phyloP scores from a whole-genome alignment of 2,888 invertebrate species.

The Ecliptopera silaceata region DNA sequence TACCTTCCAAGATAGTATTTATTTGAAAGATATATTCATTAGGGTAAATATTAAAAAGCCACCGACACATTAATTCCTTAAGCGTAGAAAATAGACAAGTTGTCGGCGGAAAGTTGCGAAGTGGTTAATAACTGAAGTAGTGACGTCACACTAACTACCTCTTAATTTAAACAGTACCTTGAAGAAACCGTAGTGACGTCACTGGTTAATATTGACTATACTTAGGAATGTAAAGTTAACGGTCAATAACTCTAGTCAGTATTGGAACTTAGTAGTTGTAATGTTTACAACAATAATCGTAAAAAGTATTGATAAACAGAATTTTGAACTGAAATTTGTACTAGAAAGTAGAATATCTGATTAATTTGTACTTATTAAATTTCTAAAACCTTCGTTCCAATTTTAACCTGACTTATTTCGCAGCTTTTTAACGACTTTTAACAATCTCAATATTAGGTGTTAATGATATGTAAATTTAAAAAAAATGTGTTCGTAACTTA shows the following conservation, averaged over 20 bases:
- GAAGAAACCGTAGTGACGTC: conserved; percentile 65
- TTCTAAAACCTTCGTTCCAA: conserved; percentile 53
- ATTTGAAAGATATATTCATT: conserved; percentile 82
- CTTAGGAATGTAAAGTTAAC: conserved; percentile 45
- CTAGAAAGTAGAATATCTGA: conserved; percentile 9
- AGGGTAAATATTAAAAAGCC: conserved; percentile 81
- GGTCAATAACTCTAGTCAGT: conserved; percentile 77
- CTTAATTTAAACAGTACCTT: conserved; percentile 77
- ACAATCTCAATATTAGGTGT: conserved; percentile 79
- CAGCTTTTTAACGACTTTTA: conserved; percentile 75
- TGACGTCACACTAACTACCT: conserved; percentile 76
- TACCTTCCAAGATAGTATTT: conserved; percentile 83
- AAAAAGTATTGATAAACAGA: conserved; percentile 12
- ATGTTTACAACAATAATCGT: conserved; percentile 18
- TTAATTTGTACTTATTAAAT: conserved; percentile 19
- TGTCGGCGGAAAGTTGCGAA: conserved; percentile 81
- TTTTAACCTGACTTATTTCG: conserved; percentile 70
- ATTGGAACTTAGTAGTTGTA: conserved; percentile 67
- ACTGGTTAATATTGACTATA: conserved; percentile 57
- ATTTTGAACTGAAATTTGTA: conserved; percentile 9
- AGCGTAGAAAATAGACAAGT: conserved; percentile 80
- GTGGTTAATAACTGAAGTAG: conserved; percentile 50
- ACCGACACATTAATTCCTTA: conserved; percentile 84
- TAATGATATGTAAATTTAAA: conserved; percentile 62
- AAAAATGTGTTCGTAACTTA: conserved; percentile 79